phyloP scores from a whole-genome alignment of 2,113 vertebrate species.

The Mormyrus lacerda region DNA sequence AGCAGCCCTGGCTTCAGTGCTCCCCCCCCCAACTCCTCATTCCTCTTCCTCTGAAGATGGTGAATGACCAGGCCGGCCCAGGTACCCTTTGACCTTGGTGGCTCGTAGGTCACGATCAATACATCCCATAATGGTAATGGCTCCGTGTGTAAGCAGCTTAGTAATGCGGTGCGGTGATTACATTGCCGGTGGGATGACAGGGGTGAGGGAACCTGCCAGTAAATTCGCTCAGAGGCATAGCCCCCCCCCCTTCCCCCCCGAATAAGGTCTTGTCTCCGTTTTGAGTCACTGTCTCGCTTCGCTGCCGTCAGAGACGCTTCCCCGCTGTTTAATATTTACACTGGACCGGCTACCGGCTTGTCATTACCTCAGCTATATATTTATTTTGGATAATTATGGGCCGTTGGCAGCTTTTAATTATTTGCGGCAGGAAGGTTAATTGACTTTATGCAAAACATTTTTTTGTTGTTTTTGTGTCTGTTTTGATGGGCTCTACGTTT shows the following conservation, averaged over 20 bases:
- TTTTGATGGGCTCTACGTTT: neutral
- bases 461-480: constrained; percentile 7
- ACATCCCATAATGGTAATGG: neutral
- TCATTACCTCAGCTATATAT: neutral
- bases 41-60: neutral
- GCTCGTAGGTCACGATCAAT: neutral
- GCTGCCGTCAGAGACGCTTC: neutral
- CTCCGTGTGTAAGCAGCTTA: neutral
- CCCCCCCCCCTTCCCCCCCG: neutral
- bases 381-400: neutral
- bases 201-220: neutral
- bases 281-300: neutral
- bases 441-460: constrained; percentile 18
- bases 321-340: neutral
- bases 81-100: neutral
- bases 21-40: neutral
- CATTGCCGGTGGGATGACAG: neutral
- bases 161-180: neutral
- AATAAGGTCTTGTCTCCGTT: neutral
- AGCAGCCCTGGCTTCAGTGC: neutral
- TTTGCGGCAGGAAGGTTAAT: constrained; percentile 10
- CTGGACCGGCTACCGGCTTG: neutral
- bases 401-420: neutral
- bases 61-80: too few relatives aligned
- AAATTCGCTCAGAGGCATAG: neutral